Evolutionary conservation across 2,797 vertebrate genomes (phyloP).

Genomic region (Sebastes melanostomus): DNA sequence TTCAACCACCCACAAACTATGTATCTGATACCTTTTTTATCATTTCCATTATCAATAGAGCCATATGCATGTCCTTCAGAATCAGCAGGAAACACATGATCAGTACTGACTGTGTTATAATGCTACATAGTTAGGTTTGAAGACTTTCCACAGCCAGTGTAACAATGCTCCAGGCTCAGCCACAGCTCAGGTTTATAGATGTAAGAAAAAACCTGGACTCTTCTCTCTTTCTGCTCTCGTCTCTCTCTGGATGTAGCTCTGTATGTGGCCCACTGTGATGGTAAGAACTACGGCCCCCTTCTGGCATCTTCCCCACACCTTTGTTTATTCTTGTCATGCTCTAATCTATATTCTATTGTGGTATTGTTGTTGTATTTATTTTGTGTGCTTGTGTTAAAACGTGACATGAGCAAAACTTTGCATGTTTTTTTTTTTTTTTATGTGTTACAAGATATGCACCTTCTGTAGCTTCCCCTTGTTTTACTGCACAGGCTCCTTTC

Average conservation of each 20-base stretch:
- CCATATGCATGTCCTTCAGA: not conserved
- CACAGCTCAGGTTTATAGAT: conserved; percentile 21
- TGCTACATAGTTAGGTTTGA: not conserved
- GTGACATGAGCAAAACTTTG: conserved; percentile 22
- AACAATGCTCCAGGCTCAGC: conserved; percentile 12
- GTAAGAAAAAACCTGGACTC: conserved; percentile 53
- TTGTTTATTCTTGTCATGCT: conserved; percentile 11
- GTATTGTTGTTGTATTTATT: conserved; percentile 16
- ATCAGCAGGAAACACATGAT: not conserved
- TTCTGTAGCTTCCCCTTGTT: conserved; percentile 23
- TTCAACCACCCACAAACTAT: not conserved
- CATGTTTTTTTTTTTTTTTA: conserved; percentile 38
- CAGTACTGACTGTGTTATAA: not conserved
- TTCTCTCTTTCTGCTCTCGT: conserved; percentile 75
- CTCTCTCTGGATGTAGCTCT: conserved; percentile 81
- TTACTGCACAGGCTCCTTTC: conserved; percentile 7
- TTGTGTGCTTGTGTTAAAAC: conserved; percentile 36
- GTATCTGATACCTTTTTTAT: not conserved
- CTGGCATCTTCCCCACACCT: conserved; percentile 36
- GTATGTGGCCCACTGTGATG: conserved; percentile 89
- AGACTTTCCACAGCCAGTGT: not conserved
- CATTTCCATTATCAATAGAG: not conserved
- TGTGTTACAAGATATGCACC: not conserved
- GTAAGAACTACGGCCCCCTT: conserved; percentile 71
- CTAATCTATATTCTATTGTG: conserved; percentile 40